Evolutionary conservation across 2,888 invertebrate genomes (phyloP).

Genomic region (Parnassius glacialis): DNA sequence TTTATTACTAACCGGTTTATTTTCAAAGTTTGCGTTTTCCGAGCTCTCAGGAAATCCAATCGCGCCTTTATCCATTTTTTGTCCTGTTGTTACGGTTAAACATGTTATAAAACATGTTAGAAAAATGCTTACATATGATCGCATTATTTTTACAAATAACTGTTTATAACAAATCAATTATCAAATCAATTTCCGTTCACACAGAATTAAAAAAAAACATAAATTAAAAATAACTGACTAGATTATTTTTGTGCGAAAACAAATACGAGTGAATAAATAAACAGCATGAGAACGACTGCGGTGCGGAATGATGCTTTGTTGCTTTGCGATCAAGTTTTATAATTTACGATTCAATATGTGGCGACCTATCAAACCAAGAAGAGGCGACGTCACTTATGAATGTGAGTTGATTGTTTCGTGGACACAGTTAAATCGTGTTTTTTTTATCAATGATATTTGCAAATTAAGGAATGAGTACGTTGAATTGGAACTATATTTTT

Average conservation of each 20-base stretch:
- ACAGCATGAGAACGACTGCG: conserved; percentile 39
- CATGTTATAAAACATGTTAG: conserved; percentile 38
- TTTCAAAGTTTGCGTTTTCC: conserved; percentile 54
- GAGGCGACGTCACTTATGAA: not conserved
- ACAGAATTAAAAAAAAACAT: not conserved
- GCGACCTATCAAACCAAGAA: conserved; percentile 24
- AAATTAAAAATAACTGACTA: conserved; percentile 7
- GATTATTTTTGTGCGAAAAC: not conserved
- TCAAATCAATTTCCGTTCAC: not conserved
- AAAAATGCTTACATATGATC: conserved; percentile 13
- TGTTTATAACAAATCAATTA: not conserved
- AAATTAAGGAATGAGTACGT: too few relatives aligned
- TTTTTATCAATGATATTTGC: too few relatives aligned
- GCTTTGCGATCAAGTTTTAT: conserved; percentile 40
- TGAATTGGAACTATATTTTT: too few relatives aligned
- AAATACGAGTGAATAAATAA: conserved; percentile 16
- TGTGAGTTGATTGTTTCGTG: not conserved
- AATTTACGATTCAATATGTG: conserved; percentile 38
- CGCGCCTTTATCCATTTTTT: conserved; percentile 42
- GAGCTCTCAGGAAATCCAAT: conserved; percentile 71
- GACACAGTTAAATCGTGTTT: too few relatives aligned
- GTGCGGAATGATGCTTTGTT: conserved; percentile 39
- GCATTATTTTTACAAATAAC: conserved; percentile 11
- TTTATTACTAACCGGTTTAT: conserved; percentile 58
- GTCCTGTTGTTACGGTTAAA: conserved; percentile 35